Base-by-base conservation (phyloP, 1,140 invertebrate species). In the Hypothenemus hampei region DNA sequence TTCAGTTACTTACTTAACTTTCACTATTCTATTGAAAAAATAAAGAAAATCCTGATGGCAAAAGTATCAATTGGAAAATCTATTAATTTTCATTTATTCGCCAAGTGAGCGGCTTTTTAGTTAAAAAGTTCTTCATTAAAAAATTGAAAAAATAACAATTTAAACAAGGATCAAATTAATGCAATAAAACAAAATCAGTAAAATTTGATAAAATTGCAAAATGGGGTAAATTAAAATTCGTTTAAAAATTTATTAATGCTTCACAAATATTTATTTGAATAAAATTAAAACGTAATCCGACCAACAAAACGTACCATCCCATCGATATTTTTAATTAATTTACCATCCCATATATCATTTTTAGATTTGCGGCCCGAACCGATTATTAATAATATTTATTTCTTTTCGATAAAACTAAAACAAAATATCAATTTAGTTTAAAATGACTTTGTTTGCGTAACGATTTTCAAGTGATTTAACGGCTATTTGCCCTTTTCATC, bases 381-480 rank as follows among this genome's bases (percentile, higher is more conserved):
- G 11, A 50, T 39, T 24, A 26, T 50, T 50, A 50, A 39, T 50
- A 49, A n/a, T 37, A 49, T 50, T 50, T 50, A 50, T 50, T 50
- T 50, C 13, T 40, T 50, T 40, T 15, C 35, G 33, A 36, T 39
- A 40, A 8, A 13, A 29, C n/a, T 22, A 2, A 16, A 50, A 50
- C 24, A 50, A 50, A 50, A 50, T 50, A 50, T 50, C 36, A 39
- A 50, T 50, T 40, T 50, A 40, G 35, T 50, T 50, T 50, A 50
- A 50, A 39, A 24, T 16, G n/a, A 24, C 4, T 18, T 50, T 46
- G 47, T 50, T 50, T 50, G 23, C 36, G 24, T 40, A 40, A 39
- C 26, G 22, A 40, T 39, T 40, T 50, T 50, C 21, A 13, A 29
- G 24, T 45, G 43, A 45, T 45, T 45, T 48, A 36, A 48, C 22